Conservation (phyloP, 2,113 vertebrate species). For the Nymphicus hollandicus region DNA sequence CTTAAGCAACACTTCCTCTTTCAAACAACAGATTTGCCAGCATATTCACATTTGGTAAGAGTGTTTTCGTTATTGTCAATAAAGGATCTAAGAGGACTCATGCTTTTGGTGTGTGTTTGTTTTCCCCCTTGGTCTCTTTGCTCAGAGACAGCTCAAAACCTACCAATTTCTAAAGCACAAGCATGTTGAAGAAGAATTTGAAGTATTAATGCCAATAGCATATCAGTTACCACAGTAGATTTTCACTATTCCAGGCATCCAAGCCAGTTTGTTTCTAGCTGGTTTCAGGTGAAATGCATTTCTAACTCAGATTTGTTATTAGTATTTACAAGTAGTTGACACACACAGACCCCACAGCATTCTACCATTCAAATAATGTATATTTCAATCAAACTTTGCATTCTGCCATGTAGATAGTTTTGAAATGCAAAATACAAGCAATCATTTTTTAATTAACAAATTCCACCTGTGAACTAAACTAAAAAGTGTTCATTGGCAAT, state of each 20-base stretch:
- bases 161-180: neutral
- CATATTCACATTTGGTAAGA: neutral
- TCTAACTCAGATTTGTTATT: neutral
- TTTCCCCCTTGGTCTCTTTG: neutral
- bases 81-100: neutral
- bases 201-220: neutral
- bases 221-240: neutral
- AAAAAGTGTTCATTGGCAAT: neutral
- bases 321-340: neutral
- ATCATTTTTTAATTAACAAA: neutral
- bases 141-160: neutral
- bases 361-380: neutral
- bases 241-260: neutral
- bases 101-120: neutral
- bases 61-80: neutral
- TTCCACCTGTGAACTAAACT: neutral
- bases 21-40: neutral
- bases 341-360: neutral
- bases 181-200: neutral
- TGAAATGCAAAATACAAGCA: neutral
- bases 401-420: neutral
- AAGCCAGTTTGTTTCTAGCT: neutral
- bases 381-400: neutral
- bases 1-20: neutral
- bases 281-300: neutral